Evolutionary conservation across 1,140 invertebrate genomes (phyloP).

Genomic region (Drosophila obscura): DNA sequence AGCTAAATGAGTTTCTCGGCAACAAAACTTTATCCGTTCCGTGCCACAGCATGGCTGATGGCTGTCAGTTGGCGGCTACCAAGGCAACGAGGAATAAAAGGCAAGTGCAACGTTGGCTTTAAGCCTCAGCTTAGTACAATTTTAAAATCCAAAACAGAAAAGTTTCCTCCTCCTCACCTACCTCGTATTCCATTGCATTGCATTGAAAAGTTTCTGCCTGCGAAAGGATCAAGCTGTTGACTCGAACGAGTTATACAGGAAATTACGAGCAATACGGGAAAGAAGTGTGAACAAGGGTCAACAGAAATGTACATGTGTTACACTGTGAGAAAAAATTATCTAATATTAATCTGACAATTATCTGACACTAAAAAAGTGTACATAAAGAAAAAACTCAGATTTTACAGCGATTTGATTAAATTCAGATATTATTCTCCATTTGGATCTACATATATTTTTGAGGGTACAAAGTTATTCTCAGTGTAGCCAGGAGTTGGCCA

Average conservation of each 20-base stretch:
- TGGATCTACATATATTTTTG: too few species aligned
- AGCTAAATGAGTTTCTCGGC: conserved; percentile 73
- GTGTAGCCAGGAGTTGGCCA: not conserved
- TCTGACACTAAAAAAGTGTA: too few species aligned
- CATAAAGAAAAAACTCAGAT: too few species aligned
- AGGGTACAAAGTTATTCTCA: not conserved
- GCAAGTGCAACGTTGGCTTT: conserved; percentile 11
- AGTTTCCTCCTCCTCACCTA: conserved; percentile 32
- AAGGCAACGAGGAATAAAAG: too few species aligned
- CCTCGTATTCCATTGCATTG: conserved; percentile 19
- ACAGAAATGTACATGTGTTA: too few species aligned
- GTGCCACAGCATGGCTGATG: conserved; percentile 39
- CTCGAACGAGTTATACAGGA: conserved; percentile 29
- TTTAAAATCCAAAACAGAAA: too few species aligned
- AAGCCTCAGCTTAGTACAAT: not conserved
- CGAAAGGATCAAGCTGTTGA: conserved; percentile 3
- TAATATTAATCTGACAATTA: too few species aligned
- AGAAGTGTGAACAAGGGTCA: not conserved
- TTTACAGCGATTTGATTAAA: too few species aligned
- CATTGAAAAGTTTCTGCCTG: conserved; percentile 11
- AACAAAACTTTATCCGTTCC: conserved; percentile 53
- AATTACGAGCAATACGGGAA: conserved; percentile 17
- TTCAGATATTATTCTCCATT: too few species aligned
- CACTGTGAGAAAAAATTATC: not conserved
- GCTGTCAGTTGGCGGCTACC: conserved; percentile 28